phyloP scores from a whole-genome alignment of 2,113 vertebrate species.

The Cichladusa arquata region DNA sequence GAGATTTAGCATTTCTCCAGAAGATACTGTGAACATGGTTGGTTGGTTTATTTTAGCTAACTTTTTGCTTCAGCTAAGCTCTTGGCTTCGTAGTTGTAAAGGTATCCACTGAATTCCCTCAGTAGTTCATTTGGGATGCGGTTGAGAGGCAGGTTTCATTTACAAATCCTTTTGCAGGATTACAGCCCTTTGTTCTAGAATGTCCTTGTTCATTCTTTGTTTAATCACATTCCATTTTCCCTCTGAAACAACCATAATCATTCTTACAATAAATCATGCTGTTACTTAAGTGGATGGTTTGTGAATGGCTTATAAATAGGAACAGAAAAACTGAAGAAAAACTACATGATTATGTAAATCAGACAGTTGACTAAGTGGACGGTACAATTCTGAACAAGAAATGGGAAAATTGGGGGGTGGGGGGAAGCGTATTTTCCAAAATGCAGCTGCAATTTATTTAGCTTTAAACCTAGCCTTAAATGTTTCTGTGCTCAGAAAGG shows the following conservation, averaged over 20 bases:
- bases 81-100: not conserved
- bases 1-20: not conserved
- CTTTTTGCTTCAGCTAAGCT: not conserved
- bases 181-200: constrained; percentile 18
- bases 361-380: constrained; percentile 18
- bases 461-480: constrained; percentile 11
- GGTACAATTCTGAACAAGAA: constrained; percentile 26
- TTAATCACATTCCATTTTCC: constrained; percentile 55
- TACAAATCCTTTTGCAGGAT: constrained; percentile 14
- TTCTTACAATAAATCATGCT: constrained; percentile 45
- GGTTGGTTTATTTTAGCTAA: not conserved
- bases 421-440: not conserved
- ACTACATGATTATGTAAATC: constrained; percentile 53
- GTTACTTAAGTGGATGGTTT: constrained; percentile 54
- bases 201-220: constrained; percentile 34
- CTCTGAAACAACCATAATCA: constrained; percentile 34
- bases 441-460: constrained; percentile 11
- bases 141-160: constrained; percentile 14
- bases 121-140: not conserved
- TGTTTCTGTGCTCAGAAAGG: not conserved
- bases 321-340: constrained; percentile 55
- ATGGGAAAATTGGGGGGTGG: not conserved
- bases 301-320: constrained; percentile 56
- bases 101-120: not conserved
- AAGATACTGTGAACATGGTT: not conserved